Evolutionary conservation across 1,140 invertebrate species (phyloP).

Genomic region (Cherax quadricarinatus): DNA sequence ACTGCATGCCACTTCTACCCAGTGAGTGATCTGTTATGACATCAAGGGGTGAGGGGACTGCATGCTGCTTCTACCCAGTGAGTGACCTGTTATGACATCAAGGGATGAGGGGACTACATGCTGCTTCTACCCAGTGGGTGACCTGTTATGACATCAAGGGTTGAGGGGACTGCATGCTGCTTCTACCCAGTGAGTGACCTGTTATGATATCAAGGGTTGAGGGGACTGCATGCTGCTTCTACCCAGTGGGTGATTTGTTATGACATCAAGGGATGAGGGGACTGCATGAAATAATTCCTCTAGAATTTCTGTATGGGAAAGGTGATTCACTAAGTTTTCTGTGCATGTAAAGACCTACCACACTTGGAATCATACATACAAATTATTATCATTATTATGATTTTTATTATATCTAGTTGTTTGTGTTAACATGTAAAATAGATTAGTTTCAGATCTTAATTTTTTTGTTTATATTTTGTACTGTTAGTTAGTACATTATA

Average conservation of each 20-base stretch:
- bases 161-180: background rate
- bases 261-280: background rate
- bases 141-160: background rate
- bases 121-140: background rate
- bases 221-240: background rate
- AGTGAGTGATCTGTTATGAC: conserved; percentile 23
- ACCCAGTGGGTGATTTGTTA: background rate
- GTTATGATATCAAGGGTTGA: background rate
- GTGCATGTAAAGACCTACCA: no score
- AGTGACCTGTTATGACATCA: no score
- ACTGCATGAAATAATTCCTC: background rate
- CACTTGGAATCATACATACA: no score
- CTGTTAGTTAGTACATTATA: no score
- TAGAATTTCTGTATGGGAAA: no score
- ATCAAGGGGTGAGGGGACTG: background rate
- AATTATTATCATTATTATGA: no score
- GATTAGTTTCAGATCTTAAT: no score
- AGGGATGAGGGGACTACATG: background rate
- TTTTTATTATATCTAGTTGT: no score
- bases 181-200: conserved; percentile 61
- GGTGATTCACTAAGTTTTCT: no score
- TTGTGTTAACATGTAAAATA: no score
- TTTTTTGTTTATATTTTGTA: no score
- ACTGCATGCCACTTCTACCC: conserved; percentile 42
- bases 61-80: background rate